Evolutionary conservation across 2,797 vertebrate genomes (phyloP).

Genomic region (Helicolenus hilgendorfi): DNA sequence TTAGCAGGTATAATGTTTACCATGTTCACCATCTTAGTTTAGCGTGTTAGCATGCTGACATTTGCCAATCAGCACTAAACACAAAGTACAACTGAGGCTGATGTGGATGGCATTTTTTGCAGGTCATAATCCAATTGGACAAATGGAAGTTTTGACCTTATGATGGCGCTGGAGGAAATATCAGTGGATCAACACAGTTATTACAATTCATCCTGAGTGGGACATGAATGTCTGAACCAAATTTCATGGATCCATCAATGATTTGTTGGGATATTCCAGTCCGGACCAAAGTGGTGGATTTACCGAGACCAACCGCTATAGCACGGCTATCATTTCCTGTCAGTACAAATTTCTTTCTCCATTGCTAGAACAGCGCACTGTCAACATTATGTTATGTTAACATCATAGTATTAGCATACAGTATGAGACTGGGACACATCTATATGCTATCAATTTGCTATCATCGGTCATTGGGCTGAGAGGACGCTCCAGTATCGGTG

Average conservation of each 20-base stretch:
- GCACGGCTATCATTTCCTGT: not conserved
- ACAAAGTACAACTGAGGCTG: too few relatives aligned
- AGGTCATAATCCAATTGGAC: not conserved
- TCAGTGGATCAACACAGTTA: not conserved
- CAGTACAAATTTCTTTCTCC: not conserved
- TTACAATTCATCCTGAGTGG: not conserved
- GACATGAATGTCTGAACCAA: not conserved
- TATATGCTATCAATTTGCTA: not conserved
- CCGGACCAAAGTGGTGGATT: not conserved
- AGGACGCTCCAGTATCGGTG: not conserved
- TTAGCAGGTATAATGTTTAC: too few relatives aligned
- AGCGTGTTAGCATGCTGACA: not conserved
- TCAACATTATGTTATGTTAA: not conserved
- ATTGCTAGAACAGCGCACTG: not conserved
- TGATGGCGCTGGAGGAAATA: not conserved
- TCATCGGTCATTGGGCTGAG: not conserved
- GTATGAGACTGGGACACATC: not conserved
- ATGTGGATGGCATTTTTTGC: too few relatives aligned
- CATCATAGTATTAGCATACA: not conserved
- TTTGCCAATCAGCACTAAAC: too few relatives aligned
- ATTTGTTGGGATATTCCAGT: not conserved
- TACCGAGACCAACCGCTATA: not conserved
- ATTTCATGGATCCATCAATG: not conserved
- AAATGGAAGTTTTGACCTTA: not conserved
- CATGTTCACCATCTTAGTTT: not conserved